Base-by-base conservation (phyloP, 35 echinoderm and acorn worm species). In the Lytechinus variegatus region DNA sequence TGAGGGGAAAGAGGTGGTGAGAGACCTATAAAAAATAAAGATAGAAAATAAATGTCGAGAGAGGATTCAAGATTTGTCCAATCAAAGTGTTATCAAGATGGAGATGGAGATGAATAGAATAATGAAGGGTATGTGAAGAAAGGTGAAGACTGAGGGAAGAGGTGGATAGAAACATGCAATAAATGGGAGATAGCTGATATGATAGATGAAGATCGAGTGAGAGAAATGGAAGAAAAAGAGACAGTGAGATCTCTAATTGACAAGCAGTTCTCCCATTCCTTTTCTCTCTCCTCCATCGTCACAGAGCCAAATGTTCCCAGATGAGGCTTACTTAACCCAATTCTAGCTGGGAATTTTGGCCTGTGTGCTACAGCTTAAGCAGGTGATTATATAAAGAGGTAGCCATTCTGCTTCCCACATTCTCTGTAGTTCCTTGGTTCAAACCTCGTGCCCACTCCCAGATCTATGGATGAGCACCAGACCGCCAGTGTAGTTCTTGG, bases 241-340 rank as follows among this genome's bases (percentile, higher is more conserved):
- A 24, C 28, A 29, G 87, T 11, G 87, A 89, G 27, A 27, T 89
- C 24, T 89, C 87, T 29, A 89, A 33, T 29, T 89, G 87, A 44
- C 87, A 89, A 89, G 87, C 87, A 89, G 52, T 53, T 89, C 87
- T 24, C 87, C 87, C 28, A 33, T 89, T 89, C 87, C 19, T 89
- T 89, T 53, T 89, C 61, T 71, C 61, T 44, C 87, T 53, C 87
- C 9, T 44, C 87, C 52, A 33, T 89, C 52, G 87, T 89, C 87
- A 19, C 52, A 89, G 27, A 53, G 87, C 28, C 87, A 89, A 53
- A 33, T 53, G 54, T n/a, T 56, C 91, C 91, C 91, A 11, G 91
- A 93, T 93, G 91, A 54, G 91, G 91, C 91, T 93, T 93, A 93
- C 91, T 93, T 93, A 93, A 93, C 91, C 91, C 54, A 93, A 56